Evolutionary conservation across 2,888 invertebrate genomes (phyloP).

Genomic region (Orthonychiurus folsomi): DNA sequence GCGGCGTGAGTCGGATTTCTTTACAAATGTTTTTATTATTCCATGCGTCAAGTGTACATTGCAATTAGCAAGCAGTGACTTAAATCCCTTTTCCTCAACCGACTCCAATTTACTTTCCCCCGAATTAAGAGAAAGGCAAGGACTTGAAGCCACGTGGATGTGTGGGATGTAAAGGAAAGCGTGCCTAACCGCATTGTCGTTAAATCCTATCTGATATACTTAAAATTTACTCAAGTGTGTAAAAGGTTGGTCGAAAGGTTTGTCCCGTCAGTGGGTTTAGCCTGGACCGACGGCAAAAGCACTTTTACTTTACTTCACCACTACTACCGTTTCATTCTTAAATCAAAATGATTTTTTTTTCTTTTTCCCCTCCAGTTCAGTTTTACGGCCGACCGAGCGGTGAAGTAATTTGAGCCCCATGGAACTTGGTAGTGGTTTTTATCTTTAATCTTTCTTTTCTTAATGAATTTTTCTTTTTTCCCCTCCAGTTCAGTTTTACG

Average conservation of each 20-base stretch:
- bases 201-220: slow-evolving; percentile 12
- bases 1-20: no score
- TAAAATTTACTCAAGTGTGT: slow-evolving; percentile 9
- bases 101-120: not conserved
- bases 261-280: not conserved
- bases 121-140: not conserved
- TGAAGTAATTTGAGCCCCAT: slow-evolving; percentile 2
- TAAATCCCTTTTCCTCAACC: not conserved
- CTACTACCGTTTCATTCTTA: not conserved
- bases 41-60: no score
- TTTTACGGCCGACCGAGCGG: not conserved
- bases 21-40: no score
- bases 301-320: not conserved
- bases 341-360: slow-evolving; percentile 4
- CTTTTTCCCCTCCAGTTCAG: slow-evolving; percentile 4
- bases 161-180: not conserved
- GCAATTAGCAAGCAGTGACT: not conserved
- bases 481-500: not conserved
- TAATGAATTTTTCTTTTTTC: slow-evolving; percentile 7
- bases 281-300: not conserved
- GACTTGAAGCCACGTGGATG: not conserved
- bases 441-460: not conserved
- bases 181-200: slow-evolving; percentile 12
- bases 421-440: no score
- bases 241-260: not conserved